Evolutionary conservation across 2,113 vertebrate genomes (phyloP).

Genomic region (Gopherus flavomarginatus): DNA sequence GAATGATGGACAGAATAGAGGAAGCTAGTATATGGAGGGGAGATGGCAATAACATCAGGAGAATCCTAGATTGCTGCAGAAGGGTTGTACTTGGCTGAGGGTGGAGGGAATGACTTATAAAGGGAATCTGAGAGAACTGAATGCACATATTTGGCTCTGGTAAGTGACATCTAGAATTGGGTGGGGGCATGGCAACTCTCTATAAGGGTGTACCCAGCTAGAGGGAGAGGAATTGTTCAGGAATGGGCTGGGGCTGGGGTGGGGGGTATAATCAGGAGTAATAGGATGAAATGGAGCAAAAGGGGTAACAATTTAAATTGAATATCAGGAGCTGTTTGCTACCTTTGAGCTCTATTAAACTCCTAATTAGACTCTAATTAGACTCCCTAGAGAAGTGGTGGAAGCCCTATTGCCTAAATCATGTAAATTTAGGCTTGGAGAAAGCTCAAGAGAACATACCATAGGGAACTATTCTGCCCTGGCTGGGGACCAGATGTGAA

Average conservation of each 20-base stretch:
- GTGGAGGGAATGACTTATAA: background rate
- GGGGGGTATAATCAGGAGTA: conserved; percentile 3
- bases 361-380: background rate
- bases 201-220: background rate
- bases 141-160: background rate
- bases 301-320: conserved; percentile 22
- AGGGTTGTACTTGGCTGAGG: background rate
- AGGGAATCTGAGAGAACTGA: background rate
- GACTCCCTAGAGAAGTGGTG: background rate
- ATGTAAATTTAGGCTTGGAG: background rate
- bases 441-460: background rate
- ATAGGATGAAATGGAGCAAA: background rate
- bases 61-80: conserved; percentile 38
- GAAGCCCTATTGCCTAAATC: background rate
- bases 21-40: background rate
- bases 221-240: background rate
- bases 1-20: background rate
- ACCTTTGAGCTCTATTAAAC: conserved; percentile 28
- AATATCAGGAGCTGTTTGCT: background rate
- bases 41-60: background rate
- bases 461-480: background rate
- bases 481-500: background rate
- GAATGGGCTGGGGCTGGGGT: background rate
- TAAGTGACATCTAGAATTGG: background rate
- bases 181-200: conserved; percentile 32